Evolutionary conservation across 2,888 invertebrate species (phyloP).

Genomic region (Lapara coniferarum): DNA sequence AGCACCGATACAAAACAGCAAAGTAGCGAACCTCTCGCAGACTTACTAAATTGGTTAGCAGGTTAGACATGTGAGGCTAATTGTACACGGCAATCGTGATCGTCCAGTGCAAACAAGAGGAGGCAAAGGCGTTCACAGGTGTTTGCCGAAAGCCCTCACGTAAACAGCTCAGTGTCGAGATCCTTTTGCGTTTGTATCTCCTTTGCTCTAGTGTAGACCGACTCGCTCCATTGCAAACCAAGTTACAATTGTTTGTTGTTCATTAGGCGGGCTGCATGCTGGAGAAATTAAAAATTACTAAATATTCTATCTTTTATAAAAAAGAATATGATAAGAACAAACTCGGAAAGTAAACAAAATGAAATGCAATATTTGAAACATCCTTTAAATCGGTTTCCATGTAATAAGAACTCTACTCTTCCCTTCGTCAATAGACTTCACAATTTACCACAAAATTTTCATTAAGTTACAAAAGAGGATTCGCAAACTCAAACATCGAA

Average conservation of each 20-base stretch:
- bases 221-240: conserved; percentile 26
- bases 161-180: conserved; percentile 71
- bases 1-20: neutral
- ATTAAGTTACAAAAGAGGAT: conserved; percentile 30
- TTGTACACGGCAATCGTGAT: conserved; percentile 73
- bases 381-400: neutral
- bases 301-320: neutral
- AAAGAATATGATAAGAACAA: neutral
- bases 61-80: conserved; percentile 73
- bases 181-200: conserved; percentile 56
- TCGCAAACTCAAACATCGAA: conserved; percentile 35
- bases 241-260: conserved; percentile 39
- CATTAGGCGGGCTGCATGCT: conserved; percentile 7
- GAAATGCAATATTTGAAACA: neutral
- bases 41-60: conserved; percentile 52
- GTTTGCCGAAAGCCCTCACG: conserved; percentile 77
- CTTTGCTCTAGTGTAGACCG: conserved; percentile 23
- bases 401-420: neutral
- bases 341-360: too few species aligned
- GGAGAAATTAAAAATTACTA: neutral
- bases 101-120: conserved; percentile 71
- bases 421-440: conserved; percentile 6
- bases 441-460: conserved; percentile 25
- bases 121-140: conserved; percentile 71
- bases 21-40: conserved; percentile 24